Conservation (phyloP, 2,797 vertebrate species). For the Tenualosa thibaudeaui region DNA sequence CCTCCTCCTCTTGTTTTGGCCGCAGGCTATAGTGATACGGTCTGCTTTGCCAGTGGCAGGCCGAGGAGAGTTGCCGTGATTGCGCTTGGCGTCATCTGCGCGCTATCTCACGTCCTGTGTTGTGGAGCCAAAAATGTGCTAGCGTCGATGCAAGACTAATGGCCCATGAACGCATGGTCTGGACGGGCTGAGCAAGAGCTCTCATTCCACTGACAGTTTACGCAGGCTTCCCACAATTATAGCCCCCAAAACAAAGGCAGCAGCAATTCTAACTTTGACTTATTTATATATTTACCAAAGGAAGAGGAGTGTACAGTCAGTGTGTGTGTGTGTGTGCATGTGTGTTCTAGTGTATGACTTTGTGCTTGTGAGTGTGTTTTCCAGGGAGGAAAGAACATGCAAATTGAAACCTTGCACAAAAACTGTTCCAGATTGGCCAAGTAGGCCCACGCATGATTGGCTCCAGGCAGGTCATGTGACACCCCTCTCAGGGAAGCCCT, state of each 20-base stretch:
- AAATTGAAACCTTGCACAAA: conserved; percentile 50
- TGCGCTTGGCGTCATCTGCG: conserved; percentile 71
- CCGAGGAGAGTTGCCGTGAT: conserved; percentile 64
- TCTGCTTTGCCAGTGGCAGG: conserved; percentile 51
- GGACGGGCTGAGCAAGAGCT: conserved; percentile 69
- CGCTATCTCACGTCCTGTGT: conserved; percentile 73
- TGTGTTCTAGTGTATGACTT: background rate
- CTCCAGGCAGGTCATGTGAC: conserved; percentile 47
- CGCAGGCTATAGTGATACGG: conserved; percentile 52
- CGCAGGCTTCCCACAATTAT: conserved; percentile 70
- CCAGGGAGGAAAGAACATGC: conserved; percentile 20
- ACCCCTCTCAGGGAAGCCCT: conserved; percentile 41
- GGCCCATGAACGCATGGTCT: conserved; percentile 68
- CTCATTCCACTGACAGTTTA: conserved; percentile 68
- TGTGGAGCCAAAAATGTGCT: conserved; percentile 75
- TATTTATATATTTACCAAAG: conserved; percentile 61
- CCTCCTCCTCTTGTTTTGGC: conserved; percentile 36
- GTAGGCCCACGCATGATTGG: conserved; percentile 44
- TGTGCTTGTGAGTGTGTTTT: conserved; percentile 12
- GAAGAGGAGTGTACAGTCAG: conserved; percentile 42
- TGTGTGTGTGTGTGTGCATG: conserved; percentile 35
- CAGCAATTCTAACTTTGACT: conserved; percentile 55
- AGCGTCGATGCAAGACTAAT: conserved; percentile 69
- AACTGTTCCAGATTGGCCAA: conserved; percentile 51
- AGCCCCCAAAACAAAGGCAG: conserved; percentile 64